Evolutionary conservation across 2,797 vertebrate genomes (phyloP).

Genomic region (Poecilia velifera): DNA sequence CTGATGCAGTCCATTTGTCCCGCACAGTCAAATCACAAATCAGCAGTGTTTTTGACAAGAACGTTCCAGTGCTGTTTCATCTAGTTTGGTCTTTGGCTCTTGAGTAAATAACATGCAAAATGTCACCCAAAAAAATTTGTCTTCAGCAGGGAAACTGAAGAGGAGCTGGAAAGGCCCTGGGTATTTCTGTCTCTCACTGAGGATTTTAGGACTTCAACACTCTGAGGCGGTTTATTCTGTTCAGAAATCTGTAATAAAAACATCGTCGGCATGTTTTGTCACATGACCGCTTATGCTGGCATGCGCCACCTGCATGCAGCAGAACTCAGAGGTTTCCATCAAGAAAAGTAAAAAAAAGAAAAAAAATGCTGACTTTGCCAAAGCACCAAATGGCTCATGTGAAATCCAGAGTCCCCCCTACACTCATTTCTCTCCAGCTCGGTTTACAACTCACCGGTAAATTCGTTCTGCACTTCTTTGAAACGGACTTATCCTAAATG

Average conservation of each 20-base stretch:
- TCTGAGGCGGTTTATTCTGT: background rate
- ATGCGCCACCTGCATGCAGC: background rate
- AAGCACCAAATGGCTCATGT: background rate
- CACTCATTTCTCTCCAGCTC: conserved; percentile 1
- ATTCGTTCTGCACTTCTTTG: background rate
- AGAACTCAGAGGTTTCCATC: background rate
- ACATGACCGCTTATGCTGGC: background rate
- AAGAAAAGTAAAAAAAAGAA: background rate
- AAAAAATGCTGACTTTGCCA: background rate
- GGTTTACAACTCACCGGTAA: background rate
- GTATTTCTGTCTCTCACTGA: background rate
- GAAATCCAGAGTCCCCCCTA: conserved; percentile 3
- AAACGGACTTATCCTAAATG: background rate
- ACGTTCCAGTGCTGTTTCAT: background rate
- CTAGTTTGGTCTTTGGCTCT: background rate
- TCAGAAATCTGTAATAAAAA: background rate
- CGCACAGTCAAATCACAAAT: background rate
- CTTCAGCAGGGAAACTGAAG: background rate
- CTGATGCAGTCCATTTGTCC: background rate
- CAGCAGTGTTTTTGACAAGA: background rate
- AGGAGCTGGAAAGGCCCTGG: background rate
- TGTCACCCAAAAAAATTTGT: background rate
- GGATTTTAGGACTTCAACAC: background rate
- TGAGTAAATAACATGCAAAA: background rate
- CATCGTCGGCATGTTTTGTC: background rate